A percentile compares a stretch with the other conserved stretches of the same genome.
Evolutionary conservation across 1,140 invertebrate genomes (phyloP).

Genomic region (Euglossa dilemma): DNA sequence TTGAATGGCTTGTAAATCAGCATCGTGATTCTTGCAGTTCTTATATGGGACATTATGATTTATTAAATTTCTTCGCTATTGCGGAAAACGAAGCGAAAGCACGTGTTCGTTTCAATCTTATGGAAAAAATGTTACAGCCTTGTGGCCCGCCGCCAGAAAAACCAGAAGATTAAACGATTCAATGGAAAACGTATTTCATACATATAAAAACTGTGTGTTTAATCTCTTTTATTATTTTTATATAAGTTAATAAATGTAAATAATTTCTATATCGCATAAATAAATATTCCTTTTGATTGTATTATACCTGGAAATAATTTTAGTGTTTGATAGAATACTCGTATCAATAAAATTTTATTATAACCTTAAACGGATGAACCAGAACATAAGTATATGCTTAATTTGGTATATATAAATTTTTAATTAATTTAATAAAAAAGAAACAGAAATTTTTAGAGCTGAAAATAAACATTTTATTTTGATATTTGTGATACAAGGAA

Average conservation of each 20-base stretch:
- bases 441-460: not conserved
- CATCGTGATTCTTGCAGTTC: constrained; percentile 97
- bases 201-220: not conserved
- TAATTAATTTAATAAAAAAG: not conserved
- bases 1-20: constrained; percentile 98
- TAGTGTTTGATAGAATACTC: not conserved
- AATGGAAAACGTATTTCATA: not conserved
- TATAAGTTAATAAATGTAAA: not conserved
- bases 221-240: not conserved
- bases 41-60: constrained; percentile 97
- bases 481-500: not conserved
- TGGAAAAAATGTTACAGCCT: constrained; percentile 99
- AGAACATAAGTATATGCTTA: too few species aligned
- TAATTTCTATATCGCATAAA: not conserved
- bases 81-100: constrained; percentile 98
- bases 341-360: not conserved
- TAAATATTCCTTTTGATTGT: not conserved
- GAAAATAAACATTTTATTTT: not conserved
- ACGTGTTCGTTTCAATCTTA: constrained; percentile 96
- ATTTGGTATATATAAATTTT: not conserved
- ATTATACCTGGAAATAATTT: not conserved
- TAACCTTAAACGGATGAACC: constrained; percentile 1
- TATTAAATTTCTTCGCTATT: constrained; percentile 96
- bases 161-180: constrained; percentile 91
- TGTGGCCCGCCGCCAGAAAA: constrained; percentile 99